Evolutionary conservation across 2,113 vertebrate species (phyloP).

Genomic region (Cavia porcellus): DNA sequence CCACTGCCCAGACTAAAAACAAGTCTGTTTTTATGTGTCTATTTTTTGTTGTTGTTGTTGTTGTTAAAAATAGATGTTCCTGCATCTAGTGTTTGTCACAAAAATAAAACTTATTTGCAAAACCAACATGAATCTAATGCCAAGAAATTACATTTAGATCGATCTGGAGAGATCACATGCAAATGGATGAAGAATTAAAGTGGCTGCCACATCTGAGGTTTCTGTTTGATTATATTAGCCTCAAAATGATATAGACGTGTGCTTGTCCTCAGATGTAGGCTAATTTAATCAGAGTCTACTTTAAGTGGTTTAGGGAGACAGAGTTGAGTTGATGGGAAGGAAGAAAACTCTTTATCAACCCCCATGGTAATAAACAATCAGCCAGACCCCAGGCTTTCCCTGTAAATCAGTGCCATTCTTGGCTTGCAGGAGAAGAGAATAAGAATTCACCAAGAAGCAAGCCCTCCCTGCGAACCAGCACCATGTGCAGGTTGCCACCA

Average conservation of each 20-base stretch:
- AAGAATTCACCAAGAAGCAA: too few relatives aligned
- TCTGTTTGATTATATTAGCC: neutral
- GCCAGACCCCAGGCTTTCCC: too few relatives aligned
- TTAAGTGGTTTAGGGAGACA: neutral
- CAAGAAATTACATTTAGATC: conserved; percentile 66
- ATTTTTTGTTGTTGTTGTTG: conserved; percentile 6
- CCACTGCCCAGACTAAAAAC: neutral
- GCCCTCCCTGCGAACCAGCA: too few relatives aligned
- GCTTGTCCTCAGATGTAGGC: neutral
- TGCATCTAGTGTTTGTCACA: conserved; percentile 50
- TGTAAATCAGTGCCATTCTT: too few relatives aligned
- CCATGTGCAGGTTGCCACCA: too few relatives aligned
- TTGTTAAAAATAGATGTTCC: conserved; percentile 75
- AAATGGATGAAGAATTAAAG: neutral
- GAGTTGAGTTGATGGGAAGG: neutral
- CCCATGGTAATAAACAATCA: neutral
- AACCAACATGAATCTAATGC: conserved; percentile 40
- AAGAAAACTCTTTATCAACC: neutral
- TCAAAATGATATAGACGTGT: neutral
- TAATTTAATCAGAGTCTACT: conserved; percentile 18
- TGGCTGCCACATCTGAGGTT: neutral
- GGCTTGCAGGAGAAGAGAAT: too few relatives aligned
- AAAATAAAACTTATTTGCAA: conserved; percentile 73
- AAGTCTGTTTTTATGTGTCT: neutral
- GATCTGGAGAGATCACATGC: neutral